These are phyloP conservation scores for Palaemon carinicauda DNA, from an alignment of 1,140 invertebrate genomes.

Conservation along the genomic window DNA sequence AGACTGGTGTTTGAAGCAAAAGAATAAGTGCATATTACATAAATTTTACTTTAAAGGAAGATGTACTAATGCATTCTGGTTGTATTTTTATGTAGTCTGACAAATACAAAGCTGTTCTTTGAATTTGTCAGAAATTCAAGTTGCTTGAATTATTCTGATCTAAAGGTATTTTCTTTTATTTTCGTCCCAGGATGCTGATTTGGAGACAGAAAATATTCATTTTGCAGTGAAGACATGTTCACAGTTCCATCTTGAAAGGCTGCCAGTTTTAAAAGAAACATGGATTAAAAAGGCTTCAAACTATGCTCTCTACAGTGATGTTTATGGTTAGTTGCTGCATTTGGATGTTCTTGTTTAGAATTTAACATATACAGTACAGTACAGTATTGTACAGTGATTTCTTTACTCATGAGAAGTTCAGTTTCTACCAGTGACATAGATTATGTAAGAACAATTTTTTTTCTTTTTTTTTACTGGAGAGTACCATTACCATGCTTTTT, in stretches of 20 bases:
- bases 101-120: no score
- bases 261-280: slow-evolving; percentile 79
- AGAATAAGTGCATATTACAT: no score
- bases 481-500: no score
- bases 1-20: no score
- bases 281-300: slow-evolving; percentile 77
- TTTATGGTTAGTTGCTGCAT: slow-evolving; percentile 70
- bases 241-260: slow-evolving; percentile 79
- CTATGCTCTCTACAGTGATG: slow-evolving; percentile 83
- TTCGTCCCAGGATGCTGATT: slow-evolving; percentile 68
- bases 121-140: not conserved
- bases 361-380: not conserved
- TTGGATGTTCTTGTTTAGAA: not conserved
- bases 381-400: no score
- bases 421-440: no score
- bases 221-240: slow-evolving; percentile 89
- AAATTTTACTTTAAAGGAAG: no score
- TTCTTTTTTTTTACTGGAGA: no score
- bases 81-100: no score
- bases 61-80: no score
- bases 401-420: no score
- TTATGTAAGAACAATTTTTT: no score
- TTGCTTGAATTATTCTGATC: not conserved
- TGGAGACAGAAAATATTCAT: slow-evolving; percentile 72
- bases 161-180: not conserved